These are phyloP conservation scores for Ascidia mentula DNA, from an alignment of 23 tunicate species.

Conservation along the genomic window DNA sequence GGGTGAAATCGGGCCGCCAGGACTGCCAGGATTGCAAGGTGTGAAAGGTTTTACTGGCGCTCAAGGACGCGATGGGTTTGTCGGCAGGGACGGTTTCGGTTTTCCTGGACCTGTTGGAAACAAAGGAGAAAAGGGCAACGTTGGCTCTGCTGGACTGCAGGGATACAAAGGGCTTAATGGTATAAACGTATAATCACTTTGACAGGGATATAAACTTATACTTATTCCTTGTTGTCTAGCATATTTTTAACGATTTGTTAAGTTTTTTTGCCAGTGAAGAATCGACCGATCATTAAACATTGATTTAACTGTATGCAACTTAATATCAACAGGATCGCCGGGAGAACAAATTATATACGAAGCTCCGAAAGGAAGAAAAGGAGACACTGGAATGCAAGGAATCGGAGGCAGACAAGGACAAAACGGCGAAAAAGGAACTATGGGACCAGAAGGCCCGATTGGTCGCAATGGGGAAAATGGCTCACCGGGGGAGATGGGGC, in stretches of 20 bases:
- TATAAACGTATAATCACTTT: too few relatives aligned
- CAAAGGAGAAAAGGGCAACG: slow-evolving; percentile 68
- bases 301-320: too few relatives aligned
- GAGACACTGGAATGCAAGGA: slow-evolving; percentile 45
- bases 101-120: slow-evolving; percentile 50
- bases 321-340: slow-evolving; percentile 17
- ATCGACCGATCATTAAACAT: too few relatives aligned
- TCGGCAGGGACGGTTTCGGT: slow-evolving; percentile 56
- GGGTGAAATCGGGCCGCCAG: slow-evolving; percentile 48
- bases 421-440: slow-evolving; percentile 43
- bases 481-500: slow-evolving; percentile 43
- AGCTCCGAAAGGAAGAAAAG: slow-evolving; percentile 42
- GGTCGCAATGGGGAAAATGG: slow-evolving; percentile 42
- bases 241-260: too few relatives aligned
- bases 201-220: too few relatives aligned
- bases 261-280: too few relatives aligned
- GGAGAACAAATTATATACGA: slow-evolving; percentile 11
- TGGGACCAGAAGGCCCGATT: slow-evolving; percentile 5
- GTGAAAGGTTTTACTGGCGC: slow-evolving; percentile 51
- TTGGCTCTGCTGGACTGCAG: slow-evolving; percentile 35
- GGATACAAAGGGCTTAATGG: slow-evolving; percentile 73
- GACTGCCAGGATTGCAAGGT: slow-evolving; percentile 54
- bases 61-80: slow-evolving; percentile 35
- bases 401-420: slow-evolving; percentile 32
- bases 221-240: too few relatives aligned